Percentiles rank a stretch among this genome's conserved stretches.
phyloP scores from a whole-genome alignment of 2,797 vertebrate genomes.

The Bufotes viridis region DNA sequence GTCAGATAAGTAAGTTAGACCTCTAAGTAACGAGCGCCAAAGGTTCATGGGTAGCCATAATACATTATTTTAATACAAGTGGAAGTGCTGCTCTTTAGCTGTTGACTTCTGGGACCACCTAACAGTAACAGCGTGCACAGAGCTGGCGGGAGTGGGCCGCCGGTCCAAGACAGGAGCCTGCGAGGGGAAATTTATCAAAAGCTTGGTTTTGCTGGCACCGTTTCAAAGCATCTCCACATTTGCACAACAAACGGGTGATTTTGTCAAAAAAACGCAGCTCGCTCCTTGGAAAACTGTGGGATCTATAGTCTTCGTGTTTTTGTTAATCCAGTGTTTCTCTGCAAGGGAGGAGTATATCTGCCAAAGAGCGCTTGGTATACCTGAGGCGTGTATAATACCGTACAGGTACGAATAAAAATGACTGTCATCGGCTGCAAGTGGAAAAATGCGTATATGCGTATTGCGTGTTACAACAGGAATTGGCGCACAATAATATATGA shows the following conservation, averaged over 20 bases:
- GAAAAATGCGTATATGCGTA: not conserved
- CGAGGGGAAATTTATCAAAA: slow-evolving; percentile 18
- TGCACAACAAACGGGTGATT: slow-evolving; percentile 27
- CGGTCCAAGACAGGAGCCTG: not conserved
- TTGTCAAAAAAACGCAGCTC: not conserved
- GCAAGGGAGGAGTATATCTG: not conserved
- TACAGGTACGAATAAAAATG: not conserved
- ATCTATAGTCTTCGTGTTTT: not conserved
- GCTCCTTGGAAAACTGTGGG: slow-evolving; percentile 2
- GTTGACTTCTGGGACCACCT: slow-evolving; percentile 1
- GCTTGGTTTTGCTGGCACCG: not conserved
- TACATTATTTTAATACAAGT: not conserved
- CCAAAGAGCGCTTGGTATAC: not conserved
- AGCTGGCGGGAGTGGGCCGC: not conserved
- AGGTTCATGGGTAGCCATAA: not conserved
- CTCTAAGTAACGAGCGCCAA: not conserved
- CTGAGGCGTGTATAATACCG: not conserved
- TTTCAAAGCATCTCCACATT: slow-evolving; percentile 17
- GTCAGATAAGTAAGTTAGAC: not conserved
- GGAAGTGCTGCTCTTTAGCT: not conserved
- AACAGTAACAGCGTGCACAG: not conserved
- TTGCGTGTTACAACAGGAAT: not conserved
- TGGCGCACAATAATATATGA: not conserved
- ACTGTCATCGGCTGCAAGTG: not conserved
- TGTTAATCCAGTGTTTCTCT: slow-evolving; percentile 26